A percentile compares a stretch with the other conserved stretches of the same genome.
These are phyloP conservation scores for Scolopax mira DNA, from an alignment of 2,113 vertebrate species.

Conservation along the genomic window DNA sequence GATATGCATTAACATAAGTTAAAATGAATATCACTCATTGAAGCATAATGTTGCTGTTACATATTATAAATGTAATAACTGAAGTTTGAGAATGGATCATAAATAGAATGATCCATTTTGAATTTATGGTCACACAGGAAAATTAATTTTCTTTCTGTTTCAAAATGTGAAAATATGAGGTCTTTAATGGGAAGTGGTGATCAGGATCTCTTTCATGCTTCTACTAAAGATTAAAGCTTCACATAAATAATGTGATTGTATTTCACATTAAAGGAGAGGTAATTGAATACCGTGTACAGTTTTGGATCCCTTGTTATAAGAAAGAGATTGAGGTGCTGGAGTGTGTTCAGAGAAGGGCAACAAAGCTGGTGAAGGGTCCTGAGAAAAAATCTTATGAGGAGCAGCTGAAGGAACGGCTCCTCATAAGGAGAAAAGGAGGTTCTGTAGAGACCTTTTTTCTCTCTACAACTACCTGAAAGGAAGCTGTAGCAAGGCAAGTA, in stretches of 20 bases:
- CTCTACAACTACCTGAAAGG: not conserved
- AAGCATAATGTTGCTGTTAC: not conserved
- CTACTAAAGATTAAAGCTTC: not conserved
- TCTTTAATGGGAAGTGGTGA: not conserved
- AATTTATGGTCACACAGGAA: not conserved
- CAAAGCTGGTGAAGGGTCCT: not conserved
- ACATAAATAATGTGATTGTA: no score
- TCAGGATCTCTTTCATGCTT: not conserved
- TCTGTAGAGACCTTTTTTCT: no score
- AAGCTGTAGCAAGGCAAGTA: accelerated
- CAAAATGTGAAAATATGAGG: not conserved
- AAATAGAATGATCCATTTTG: not conserved
- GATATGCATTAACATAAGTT: not conserved
- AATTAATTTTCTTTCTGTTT: not conserved
- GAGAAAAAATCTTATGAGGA: not conserved
- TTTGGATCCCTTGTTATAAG: not conserved
- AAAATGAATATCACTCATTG: not conserved
- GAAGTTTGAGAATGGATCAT: not conserved
- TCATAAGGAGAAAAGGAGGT: not conserved
- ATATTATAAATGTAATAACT: not conserved
- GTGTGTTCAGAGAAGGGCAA: not conserved
- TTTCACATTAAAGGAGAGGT: not conserved
- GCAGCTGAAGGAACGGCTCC: not conserved
- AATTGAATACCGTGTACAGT: not conserved
- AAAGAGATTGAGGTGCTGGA: not conserved